Base-by-base conservation (phyloP, 2,797 vertebrate species). In the Zenarchopterus dispar region DNA sequence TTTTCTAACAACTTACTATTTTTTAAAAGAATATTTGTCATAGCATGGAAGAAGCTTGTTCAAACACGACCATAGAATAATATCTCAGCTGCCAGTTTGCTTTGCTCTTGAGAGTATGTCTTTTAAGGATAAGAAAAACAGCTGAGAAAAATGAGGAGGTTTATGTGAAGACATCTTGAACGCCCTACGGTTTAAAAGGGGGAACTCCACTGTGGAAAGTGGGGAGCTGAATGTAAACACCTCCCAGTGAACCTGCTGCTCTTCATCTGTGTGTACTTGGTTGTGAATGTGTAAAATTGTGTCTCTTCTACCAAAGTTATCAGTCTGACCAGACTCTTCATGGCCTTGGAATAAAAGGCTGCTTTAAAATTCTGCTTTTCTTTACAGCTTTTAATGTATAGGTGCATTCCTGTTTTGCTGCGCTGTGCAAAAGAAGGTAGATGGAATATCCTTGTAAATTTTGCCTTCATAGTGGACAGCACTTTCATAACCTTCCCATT, bases 371-470 rank as follows among this genome's bases (percentile, higher is more conserved):
- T 82, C 64, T 82, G 59, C 46, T 59, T 78, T 82, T 77, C 79
- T 80, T 88, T 73, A 79, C 54, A 66, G 66, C 69, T 79, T 86
- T 19, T 59, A 84, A 84, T 54, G 76, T 57, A 72, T 77, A 61
- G 73, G 60, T 82, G 85, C 81, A 86, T 78, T 73, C 46, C 78
- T 73, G 63, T 80, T 89, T 80, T 87, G 77, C 80, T 82, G 64
- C 18, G 48, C 39, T 80, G 67, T 80, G 78, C 74, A 80, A 70
- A 86, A 82, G 44, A 63, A 48, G 46, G 69, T 49, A 53, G 77
- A 72, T 74, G 60, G 59, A 71, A 67, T 69, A 72, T 82, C 55
- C 56, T 77, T 75, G 56, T 73, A 73, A 28, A 84, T 73, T 80
- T 80, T 46, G 4, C 61, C 64, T 67, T 69, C 49, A 48, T 61